Conservation (phyloP, 2,888 invertebrate genomes). For the Caenorhabditis uteleia region DNA sequence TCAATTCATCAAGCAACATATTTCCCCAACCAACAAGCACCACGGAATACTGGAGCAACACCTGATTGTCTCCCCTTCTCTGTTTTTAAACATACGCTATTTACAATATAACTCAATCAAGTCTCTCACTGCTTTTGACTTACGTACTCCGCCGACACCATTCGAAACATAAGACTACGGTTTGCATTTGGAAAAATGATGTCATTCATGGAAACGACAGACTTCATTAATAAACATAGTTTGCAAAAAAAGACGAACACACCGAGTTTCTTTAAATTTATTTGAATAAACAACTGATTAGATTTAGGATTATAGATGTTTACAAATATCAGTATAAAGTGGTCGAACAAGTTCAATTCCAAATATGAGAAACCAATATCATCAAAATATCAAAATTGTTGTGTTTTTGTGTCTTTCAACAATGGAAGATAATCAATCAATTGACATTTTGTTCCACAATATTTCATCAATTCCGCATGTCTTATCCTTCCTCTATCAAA, state of each 20-base stretch:
- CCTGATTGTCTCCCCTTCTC: no score
- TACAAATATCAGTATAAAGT: neutral
- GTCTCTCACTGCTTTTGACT: no score
- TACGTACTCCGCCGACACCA: neutral
- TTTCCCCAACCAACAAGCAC: no score
- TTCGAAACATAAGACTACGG: conserved; percentile 1
- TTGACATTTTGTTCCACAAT: neutral
- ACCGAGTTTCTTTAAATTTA: no score
- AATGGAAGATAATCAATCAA: neutral
- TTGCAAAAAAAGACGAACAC: no score
- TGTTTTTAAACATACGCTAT: no score
- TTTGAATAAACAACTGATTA: no score
- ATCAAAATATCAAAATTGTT: conserved; percentile 4
- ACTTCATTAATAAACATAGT: neutral
- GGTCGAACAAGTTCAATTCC: conserved; percentile 4
- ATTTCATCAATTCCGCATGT: neutral
- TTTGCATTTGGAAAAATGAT: conserved; percentile 23
- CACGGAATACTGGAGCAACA: no score
- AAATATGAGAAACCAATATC: conserved; percentile 1
- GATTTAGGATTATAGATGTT: neutral
- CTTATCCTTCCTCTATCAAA: neutral
- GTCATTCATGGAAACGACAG: no score
- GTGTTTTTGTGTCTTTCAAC: neutral
- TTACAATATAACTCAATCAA: no score
- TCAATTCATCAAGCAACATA: no score